Conservation (phyloP, 1,140 invertebrate species). For the Drosophila kanapiae region DNA sequence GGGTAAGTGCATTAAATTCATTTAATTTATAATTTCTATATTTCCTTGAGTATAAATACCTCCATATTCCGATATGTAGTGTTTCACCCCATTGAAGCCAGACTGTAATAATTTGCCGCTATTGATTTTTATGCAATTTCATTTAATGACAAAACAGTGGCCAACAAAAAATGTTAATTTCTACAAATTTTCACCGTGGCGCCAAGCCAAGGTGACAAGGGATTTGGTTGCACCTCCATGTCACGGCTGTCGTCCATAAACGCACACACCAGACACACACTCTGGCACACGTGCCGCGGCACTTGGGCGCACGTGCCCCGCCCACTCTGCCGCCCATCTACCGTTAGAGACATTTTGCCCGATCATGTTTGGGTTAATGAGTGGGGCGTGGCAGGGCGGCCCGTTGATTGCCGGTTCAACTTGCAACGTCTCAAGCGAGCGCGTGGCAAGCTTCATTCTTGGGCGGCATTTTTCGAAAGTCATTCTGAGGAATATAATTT, state of each 20-base stretch:
- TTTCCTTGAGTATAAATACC: neutral
- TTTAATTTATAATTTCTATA: neutral
- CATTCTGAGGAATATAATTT: conserved; percentile 15
- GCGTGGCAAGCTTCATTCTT: conserved; percentile 8
- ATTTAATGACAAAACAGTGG: conserved; percentile 69
- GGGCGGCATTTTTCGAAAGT: conserved; percentile 33
- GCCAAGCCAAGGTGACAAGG: conserved; percentile 56
- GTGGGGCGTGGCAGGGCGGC: conserved; percentile 68
- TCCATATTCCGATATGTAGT: fast-evolving
- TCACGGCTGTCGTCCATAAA: conserved; percentile 40
- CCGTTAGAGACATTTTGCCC: conserved; percentile 73
- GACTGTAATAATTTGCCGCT: conserved; percentile 31
- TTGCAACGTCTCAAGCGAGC: conserved; percentile 56
- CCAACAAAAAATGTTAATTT: conserved; percentile 77
- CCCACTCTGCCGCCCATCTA: conserved; percentile 50
- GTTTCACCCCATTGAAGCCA: neutral
- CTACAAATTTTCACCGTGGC: conserved; percentile 82
- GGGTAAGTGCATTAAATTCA: too few relatives aligned
- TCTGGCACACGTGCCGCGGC: conserved; percentile 58
- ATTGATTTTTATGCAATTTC: conserved; percentile 83
- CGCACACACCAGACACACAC: conserved; percentile 17
- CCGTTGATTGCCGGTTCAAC: conserved; percentile 74
- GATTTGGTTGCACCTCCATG: conserved; percentile 42
- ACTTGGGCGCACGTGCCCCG: conserved; percentile 70
- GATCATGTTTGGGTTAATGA: conserved; percentile 82